Base-by-base conservation (phyloP, 2,797 vertebrate species). In the Sebastes vulpes region DNA sequence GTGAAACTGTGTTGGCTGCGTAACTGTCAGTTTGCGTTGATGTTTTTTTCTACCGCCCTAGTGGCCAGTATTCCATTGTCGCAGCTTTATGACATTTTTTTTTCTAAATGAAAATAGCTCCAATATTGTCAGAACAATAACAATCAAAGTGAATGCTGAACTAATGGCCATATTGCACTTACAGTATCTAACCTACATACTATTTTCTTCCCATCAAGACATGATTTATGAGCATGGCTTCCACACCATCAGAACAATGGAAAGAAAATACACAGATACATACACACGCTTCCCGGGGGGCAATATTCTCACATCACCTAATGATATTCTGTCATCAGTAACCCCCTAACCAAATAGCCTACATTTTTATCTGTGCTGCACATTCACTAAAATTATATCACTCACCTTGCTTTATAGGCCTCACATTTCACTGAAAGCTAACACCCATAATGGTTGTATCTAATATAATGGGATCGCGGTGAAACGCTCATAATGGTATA, bases 151-250 rank as follows among this genome's bases (percentile, higher is more conserved):
- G 26, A n/a, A 60, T 12, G 5, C 32, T 31, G 25, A 56, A 46
- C 31, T n/a, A 28, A 8, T 50, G 32, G 25, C 48, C 14, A 14
- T 56, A n/a, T 32, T 53, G 53, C 9, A 31, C 42, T 50, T 11
- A 10, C 14, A 57, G 29, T 48, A 25, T 29, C 25, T 20, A 64
- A 67, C 74, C 32, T 32, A 50, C 6, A 69, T 26, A 48, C 14
- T 35, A 54, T 75, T 64, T 53, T 21, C 48, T 56, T 78, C 9
- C 70, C 35, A 73, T 82, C 66, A 63, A 32, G 8, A 32, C 35
- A 5, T 90, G 81, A 88, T 82, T 85, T 48, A 90, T 71, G 79
- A 70, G 38, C 16, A 25, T 59, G 35, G 32, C 58, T 67, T 78
- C 64, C 52, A 81, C 61, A 46, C 25, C 32, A 65, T 75, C 61